phyloP scores from a whole-genome alignment of 2,888 invertebrate species.

The Shargacucullia verbasci region DNA sequence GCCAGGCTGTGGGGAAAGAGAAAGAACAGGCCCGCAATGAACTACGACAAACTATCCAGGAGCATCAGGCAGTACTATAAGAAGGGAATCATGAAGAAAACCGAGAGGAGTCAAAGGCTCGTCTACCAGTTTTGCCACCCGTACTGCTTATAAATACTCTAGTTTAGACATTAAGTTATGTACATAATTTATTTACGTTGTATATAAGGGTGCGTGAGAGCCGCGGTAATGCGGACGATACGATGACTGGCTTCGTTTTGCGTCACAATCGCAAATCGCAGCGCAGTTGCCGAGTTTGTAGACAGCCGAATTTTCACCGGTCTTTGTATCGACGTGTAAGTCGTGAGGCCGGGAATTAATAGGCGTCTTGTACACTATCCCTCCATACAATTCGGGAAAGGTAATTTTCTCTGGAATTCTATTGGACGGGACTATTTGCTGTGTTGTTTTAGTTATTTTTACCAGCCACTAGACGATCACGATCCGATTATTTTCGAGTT shows the following conservation, averaged over 20 bases:
- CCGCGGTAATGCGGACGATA: conserved; percentile 87
- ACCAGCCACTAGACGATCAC: conserved; percentile 78
- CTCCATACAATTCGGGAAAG: conserved; percentile 88
- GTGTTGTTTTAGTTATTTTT: conserved; percentile 83
- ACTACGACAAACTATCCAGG: conserved; percentile 99
- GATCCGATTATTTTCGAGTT: conserved; percentile 60
- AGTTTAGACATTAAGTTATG: conserved; percentile 63
- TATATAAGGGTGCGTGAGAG: conserved; percentile 72
- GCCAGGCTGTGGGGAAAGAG: conserved; percentile 99
- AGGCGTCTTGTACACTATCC: conserved; percentile 73
- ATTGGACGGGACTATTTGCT: conserved; percentile 79
- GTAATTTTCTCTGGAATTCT: conserved; percentile 88
- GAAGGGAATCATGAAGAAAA: conserved; percentile 99
- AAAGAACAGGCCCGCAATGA: conserved; percentile 99
- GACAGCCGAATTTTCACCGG: conserved; percentile 70
- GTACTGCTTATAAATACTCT: conserved; percentile 92
- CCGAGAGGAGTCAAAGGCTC: conserved; percentile 98
- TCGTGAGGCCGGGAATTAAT: conserved; percentile 65
- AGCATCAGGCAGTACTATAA: conserved; percentile 99
- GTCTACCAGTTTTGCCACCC: conserved; percentile 99
- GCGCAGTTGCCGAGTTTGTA: conserved; percentile 70
- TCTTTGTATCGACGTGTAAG: conserved; percentile 60
- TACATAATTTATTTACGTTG: conserved; percentile 71
- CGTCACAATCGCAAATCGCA: conserved; percentile 70
- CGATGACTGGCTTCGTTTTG: conserved; percentile 78